Evolutionary conservation across 2,888 invertebrate genomes (phyloP).

Genomic region (Amblyjoppa fuscipennis): DNA sequence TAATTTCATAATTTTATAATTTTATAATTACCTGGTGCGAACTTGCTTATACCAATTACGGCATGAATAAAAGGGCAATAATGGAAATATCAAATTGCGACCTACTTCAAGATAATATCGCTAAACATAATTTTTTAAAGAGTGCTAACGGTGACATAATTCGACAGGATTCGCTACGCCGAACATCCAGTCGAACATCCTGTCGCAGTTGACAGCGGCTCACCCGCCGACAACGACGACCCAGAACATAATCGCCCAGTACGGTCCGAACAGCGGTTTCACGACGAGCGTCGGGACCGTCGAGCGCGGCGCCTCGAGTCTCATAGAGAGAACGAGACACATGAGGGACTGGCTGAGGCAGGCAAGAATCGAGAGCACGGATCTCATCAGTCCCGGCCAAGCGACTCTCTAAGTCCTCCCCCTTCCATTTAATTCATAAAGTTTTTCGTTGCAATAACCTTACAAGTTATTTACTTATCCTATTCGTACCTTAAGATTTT

Average conservation of each 20-base stretch:
- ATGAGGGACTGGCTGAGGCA: constrained; percentile 90
- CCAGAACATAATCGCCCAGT: constrained; percentile 84
- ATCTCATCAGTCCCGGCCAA: constrained; percentile 82
- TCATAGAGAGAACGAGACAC: constrained; percentile 89
- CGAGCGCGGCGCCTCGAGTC: constrained; percentile 87
- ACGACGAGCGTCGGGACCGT: constrained; percentile 84
- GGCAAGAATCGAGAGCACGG: constrained; percentile 82
- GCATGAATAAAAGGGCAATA: no score
- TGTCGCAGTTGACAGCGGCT: constrained; percentile 80
- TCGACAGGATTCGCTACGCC: constrained; percentile 80
- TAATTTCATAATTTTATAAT: no score
- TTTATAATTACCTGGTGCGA: no score
- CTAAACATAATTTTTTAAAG: background rate
- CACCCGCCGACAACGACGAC: constrained; percentile 81
- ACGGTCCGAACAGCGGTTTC: constrained; percentile 83
- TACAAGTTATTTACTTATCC: background rate
- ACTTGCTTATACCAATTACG: no score
- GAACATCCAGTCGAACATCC: constrained; percentile 83
- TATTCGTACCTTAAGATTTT: constrained; percentile 13
- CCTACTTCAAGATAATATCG: no score
- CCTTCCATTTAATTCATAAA: background rate
- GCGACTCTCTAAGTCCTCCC: constrained; percentile 79
- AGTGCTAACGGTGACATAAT: background rate
- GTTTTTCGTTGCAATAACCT: constrained; percentile 3
- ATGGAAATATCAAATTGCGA: no score